Evolutionary conservation across 1,140 invertebrate genomes (phyloP).

Genomic region (Bombus superbus): DNA sequence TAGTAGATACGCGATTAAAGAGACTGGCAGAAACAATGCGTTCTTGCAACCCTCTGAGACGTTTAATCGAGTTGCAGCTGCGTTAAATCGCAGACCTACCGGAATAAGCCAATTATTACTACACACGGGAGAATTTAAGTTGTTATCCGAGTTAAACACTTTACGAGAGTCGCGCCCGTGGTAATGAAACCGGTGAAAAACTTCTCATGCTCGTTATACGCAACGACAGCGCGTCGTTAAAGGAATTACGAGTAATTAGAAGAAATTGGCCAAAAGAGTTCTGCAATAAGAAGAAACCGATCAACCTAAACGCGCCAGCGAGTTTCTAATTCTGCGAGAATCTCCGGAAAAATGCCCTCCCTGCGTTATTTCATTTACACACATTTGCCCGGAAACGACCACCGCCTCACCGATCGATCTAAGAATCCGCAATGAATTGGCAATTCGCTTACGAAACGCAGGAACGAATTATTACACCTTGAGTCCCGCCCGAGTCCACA

Average conservation of each 20-base stretch:
- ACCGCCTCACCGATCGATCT: too few species aligned
- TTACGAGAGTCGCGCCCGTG: not conserved
- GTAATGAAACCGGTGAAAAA: not conserved
- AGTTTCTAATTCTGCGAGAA: too few species aligned
- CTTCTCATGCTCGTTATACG: not conserved
- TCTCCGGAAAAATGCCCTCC: too few species aligned
- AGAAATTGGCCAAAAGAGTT: not conserved
- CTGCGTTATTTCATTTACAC: not conserved
- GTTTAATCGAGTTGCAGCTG: slow-evolving; percentile 24
- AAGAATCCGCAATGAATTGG: not conserved
- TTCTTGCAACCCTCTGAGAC: not conserved
- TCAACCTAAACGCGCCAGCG: not conserved
- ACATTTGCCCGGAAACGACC: not conserved
- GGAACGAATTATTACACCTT: slow-evolving; percentile 12
- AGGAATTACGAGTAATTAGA: not conserved
- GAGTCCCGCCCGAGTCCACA: too few species aligned
- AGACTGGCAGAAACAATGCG: not conserved
- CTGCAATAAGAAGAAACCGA: not conserved
- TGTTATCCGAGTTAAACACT: slow-evolving; percentile 8
- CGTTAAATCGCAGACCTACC: slow-evolving; percentile 11
- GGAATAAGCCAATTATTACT: slow-evolving; percentile 18
- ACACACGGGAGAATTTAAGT: slow-evolving; percentile 1
- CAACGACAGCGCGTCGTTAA: not conserved
- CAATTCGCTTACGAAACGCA: not conserved
- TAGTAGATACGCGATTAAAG: not conserved